Evolutionary conservation across 2,113 vertebrate species (phyloP).

Genomic region (Trematocara marginatum): DNA sequence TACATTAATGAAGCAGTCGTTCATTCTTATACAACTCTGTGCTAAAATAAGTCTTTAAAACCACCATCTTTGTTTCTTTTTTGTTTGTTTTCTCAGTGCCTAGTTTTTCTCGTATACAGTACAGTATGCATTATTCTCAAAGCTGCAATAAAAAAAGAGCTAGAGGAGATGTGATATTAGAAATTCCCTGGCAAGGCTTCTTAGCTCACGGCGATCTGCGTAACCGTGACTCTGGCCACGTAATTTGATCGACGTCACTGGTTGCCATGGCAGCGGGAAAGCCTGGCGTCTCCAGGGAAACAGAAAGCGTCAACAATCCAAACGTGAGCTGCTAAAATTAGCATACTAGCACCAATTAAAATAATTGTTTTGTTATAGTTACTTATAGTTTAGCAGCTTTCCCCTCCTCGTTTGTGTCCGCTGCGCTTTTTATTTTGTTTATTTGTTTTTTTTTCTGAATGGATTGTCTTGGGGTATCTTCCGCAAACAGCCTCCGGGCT

Average conservation of each 20-base stretch:
- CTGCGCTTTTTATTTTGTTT: background rate
- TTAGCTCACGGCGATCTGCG: background rate
- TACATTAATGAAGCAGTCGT: background rate
- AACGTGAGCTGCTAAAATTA: background rate
- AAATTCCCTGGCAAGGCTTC: background rate
- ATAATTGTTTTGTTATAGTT: background rate
- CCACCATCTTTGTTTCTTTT: background rate
- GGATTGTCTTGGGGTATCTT: constrained; percentile 57
- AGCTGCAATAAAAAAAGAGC: background rate
- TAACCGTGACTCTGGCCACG: background rate
- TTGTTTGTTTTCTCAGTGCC: background rate
- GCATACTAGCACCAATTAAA: background rate
- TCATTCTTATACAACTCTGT: background rate
- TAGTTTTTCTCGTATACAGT: background rate
- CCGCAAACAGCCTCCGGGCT: constrained; percentile 62
- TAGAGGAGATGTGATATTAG: background rate
- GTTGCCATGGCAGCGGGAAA: background rate
- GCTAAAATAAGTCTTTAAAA: background rate
- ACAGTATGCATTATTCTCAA: background rate
- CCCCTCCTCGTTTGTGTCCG: background rate
- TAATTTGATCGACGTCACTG: background rate
- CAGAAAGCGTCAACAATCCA: constrained; percentile 13
- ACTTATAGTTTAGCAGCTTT: too few species aligned
- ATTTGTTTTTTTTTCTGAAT: constrained; percentile 17
- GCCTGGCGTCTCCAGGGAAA: constrained; percentile 26